phyloP scores from a whole-genome alignment of 2,113 vertebrate species.

The Passer domesticus region DNA sequence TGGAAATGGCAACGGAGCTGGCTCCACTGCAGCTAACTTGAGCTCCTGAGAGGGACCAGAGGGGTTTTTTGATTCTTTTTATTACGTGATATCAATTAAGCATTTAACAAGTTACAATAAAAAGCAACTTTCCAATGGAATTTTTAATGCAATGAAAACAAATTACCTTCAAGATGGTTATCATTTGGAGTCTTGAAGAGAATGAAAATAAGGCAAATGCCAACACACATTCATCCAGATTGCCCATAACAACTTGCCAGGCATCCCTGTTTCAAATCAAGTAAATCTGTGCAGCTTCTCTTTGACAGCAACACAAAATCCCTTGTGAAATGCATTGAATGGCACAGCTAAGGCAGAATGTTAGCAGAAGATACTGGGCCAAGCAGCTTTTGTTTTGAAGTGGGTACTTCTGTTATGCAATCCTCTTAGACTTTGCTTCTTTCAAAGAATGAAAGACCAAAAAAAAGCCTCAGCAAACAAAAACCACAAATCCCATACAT shows the following conservation, averaged over 20 bases:
- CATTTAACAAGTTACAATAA: constrained; percentile 60
- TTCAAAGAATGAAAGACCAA: constrained; percentile 17
- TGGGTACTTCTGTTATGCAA: constrained; percentile 7
- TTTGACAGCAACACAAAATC: constrained; percentile 33
- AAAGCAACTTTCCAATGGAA: constrained; percentile 62
- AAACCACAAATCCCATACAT: background rate
- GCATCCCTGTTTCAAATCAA: constrained; percentile 67
- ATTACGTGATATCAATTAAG: constrained; percentile 62
- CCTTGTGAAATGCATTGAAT: background rate
- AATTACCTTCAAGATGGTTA: constrained; percentile 57
- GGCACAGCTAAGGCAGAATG: constrained; percentile 2
- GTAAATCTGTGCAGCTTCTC: constrained; percentile 25
- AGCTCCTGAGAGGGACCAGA: constrained; percentile 51
- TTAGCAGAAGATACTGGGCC: constrained; percentile 14
- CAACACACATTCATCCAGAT: constrained; percentile 38
- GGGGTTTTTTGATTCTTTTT: constrained; percentile 28
- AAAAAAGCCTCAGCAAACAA: background rate
- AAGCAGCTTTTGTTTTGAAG: constrained; percentile 51
- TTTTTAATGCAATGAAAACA: constrained; percentile 58
- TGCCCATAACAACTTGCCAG: background rate
- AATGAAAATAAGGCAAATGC: constrained; percentile 44
- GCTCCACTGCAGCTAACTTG: constrained; percentile 21
- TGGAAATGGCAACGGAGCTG: constrained; percentile 27
- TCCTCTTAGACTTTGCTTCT: constrained; percentile 9
- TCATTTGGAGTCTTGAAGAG: constrained; percentile 40